phyloP scores from a whole-genome alignment of 1,140 invertebrate species.

The Parapsyche elsis region DNA sequence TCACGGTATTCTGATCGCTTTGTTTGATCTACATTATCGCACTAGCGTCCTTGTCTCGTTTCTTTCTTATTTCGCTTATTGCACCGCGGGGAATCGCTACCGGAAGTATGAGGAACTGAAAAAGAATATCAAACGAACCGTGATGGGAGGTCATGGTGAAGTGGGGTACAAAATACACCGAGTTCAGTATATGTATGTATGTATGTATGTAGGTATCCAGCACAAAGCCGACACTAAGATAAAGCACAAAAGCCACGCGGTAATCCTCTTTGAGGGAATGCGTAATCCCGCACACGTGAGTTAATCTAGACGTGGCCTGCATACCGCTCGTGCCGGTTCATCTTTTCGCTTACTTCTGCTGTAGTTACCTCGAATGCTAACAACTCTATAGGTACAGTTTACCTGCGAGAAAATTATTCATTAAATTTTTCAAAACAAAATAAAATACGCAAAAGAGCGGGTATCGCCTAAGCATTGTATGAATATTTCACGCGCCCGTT shows the following conservation, averaged over 20 bases:
- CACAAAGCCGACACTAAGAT: slow-evolving; percentile 51
- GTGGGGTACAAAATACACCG: not conserved
- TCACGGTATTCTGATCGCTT: no score
- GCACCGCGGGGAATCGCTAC: slow-evolving; percentile 6
- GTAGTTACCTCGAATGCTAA: no score
- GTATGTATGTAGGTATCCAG: not conserved
- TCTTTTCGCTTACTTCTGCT: not conserved
- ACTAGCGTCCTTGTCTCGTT: not conserved
- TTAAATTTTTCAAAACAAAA: no score
- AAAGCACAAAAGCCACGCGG: slow-evolving; percentile 52
- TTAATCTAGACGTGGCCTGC: slow-evolving; percentile 52
- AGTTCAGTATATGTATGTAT: slow-evolving; percentile 9
- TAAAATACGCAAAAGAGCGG: no score
- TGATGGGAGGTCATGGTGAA: not conserved
- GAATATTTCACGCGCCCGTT: not conserved
- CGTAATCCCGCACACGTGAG: slow-evolving; percentile 56
- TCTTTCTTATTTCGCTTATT: slow-evolving; percentile 10
- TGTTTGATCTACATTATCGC: not conserved
- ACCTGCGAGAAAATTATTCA: no score
- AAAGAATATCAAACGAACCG: slow-evolving; percentile 7
- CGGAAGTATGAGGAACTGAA: not conserved
- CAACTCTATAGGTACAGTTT: no score
- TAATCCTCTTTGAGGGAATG: slow-evolving; percentile 56
- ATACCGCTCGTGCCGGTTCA: slow-evolving; percentile 28
- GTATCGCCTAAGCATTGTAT: no score